Base-by-base conservation (phyloP, 2,113 vertebrate genomes). In the Saccopteryx bilineata region DNA sequence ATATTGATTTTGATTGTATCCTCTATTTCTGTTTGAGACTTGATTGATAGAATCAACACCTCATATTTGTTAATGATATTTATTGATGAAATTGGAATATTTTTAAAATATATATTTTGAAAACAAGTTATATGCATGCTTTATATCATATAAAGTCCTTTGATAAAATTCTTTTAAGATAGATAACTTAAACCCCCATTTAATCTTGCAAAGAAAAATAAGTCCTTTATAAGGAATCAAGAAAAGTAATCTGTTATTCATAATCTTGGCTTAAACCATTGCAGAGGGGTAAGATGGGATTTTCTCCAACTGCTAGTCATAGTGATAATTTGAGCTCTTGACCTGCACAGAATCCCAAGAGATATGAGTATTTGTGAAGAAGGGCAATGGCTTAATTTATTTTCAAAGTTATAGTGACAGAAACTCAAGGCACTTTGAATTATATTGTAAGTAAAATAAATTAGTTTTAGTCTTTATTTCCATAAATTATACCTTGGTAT, bases 401-500 rank as follows among this genome's bases (percentile, higher is more conserved):
- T 97, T 92, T 91, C 63, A 58, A 87, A 97, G 95, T 87, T 95
- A 81, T 66, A 91, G 93, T 87, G 72, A 87, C 87, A 86, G 91
- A 96, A 92, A 94, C 95, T 96, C 91, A 95, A 92, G 31, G 28
- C 31, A 75, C 68, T 75, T 92, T 65, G 75, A 96, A 69, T 90
- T 97, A 89, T 75, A 83, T 23, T 83, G 31, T 75, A 92, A 93
- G 89, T 69, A 82, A 96, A 95, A 96, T 96, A 80, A 97, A 96
- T 97, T 91, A 72, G 71, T 81, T 87, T 95, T 83, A 80, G 33
- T 80, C 82, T 50, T 95, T 96, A 94, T 0, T 0, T 83, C 31
- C 0, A 0, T 95, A 97, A 96, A 97, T 95, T 95, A 89, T 52
- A 80, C 54, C 33, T 93, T 50, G 80, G 84, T 96, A 84, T 95